phyloP scores from a whole-genome alignment of 2,797 vertebrate species.

The Notolabrus celidotus region DNA sequence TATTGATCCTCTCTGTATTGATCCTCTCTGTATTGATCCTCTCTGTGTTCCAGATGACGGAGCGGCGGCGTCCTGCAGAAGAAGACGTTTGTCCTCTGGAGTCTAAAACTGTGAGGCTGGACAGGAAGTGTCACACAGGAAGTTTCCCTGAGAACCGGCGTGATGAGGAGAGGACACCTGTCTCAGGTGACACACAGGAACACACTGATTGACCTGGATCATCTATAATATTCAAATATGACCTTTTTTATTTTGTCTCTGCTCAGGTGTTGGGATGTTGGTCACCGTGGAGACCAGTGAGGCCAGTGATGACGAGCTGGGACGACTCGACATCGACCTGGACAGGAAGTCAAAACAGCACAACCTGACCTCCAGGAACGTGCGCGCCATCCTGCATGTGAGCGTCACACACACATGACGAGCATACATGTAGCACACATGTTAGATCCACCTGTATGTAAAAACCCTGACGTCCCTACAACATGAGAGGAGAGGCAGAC shows the following conservation, averaged over 20 bases:
- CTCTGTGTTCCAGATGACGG: not conserved
- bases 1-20: not conserved
- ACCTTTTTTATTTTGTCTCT: not conserved
- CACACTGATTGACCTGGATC: too few species aligned
- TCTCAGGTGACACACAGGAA: conserved; percentile 19
- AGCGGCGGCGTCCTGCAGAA: conserved; percentile 6
- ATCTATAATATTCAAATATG: too few species aligned
- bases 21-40: not conserved
- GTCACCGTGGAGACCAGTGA: conserved; percentile 72
- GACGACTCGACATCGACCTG: conserved; percentile 90
- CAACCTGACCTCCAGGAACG: conserved; percentile 92
- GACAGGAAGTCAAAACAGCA: conserved; percentile 92
- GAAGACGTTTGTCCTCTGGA: conserved; percentile 36
- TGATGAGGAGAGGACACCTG: conserved; percentile 7
- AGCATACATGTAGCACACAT: not conserved
- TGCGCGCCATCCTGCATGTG: conserved; percentile 94
- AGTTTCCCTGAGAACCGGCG: not conserved
- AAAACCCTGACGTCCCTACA: too few species aligned
- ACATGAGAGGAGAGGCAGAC: too few species aligned
- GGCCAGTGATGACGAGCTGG: conserved; percentile 82
- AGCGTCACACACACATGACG: conserved; percentile 59
- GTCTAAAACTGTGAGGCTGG: conserved; percentile 12
- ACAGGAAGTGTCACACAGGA: not conserved
- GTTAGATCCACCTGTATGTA: too few species aligned
- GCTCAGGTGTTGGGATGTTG: conserved; percentile 63